A percentile compares a stretch with the other conserved stretches of the same genome.
phyloP scores from a whole-genome alignment of 2,888 invertebrate species.

The Tryphoninae sp. region DNA sequence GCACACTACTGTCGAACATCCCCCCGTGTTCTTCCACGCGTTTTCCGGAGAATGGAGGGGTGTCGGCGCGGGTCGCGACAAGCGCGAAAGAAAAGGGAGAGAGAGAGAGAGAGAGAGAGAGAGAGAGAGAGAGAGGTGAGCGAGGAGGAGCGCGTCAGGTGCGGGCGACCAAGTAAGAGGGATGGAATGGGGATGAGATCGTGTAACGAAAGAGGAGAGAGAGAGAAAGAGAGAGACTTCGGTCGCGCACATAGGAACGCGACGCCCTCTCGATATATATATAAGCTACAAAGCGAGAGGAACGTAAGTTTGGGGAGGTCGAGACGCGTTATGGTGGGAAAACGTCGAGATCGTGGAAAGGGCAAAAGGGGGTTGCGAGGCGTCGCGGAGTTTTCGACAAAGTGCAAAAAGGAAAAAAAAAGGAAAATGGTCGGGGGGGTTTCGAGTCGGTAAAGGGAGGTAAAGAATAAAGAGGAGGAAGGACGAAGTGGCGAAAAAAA shows the following conservation, averaged over 20 bases:
- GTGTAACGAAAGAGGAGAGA: constrained; percentile 44
- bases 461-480: constrained; percentile 8
- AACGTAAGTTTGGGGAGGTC: constrained; percentile 48
- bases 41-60: constrained; percentile 34
- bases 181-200: constrained; percentile 40
- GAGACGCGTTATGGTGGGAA: constrained; percentile 24
- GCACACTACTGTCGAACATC: constrained; percentile 47
- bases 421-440: not conserved
- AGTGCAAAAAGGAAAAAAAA: constrained; percentile 44
- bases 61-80: constrained; percentile 1
- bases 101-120: constrained; percentile 9
- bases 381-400: constrained; percentile 56
- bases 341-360: constrained; percentile 13
- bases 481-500: constrained; percentile 8
- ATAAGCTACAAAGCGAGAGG: constrained; percentile 21
- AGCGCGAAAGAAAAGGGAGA: not conserved
- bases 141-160: constrained; percentile 9
- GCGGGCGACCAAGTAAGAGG: constrained; percentile 28
- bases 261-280: constrained; percentile 31
- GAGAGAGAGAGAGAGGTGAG: not conserved
- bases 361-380: constrained; percentile 26
- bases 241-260: constrained; percentile 39
- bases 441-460: not conserved
- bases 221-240: constrained; percentile 18
- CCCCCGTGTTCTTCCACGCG: constrained; percentile 28